phyloP scores from a whole-genome alignment of 2,797 vertebrate genomes.

The Gymnopithys bicolor region DNA sequence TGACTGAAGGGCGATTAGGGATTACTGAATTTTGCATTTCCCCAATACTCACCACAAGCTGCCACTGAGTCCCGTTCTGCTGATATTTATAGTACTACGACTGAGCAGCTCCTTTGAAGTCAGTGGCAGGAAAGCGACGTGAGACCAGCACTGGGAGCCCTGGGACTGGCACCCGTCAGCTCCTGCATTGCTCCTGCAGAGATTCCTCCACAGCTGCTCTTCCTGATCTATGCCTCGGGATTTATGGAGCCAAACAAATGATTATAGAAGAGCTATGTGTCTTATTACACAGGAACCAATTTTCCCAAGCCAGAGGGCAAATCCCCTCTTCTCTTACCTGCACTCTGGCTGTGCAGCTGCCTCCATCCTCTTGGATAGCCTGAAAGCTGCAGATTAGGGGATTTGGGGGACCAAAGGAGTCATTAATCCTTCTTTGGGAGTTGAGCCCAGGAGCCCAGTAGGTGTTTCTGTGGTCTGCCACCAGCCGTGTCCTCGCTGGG shows the following conservation, averaged over 20 bases:
- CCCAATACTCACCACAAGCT: not conserved
- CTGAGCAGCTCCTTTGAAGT: not conserved
- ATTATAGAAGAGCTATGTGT: not conserved
- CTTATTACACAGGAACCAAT: not conserved
- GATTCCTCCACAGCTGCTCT: not conserved
- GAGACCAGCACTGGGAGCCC: rapidly evolving
- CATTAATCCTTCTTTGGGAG: not conserved
- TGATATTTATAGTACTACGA: not conserved
- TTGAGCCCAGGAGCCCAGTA: no score
- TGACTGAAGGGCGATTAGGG: not conserved
- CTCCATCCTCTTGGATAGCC: not conserved
- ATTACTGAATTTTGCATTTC: not conserved
- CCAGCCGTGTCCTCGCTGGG: not conserved
- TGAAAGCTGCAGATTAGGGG: not conserved
- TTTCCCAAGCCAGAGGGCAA: conserved; percentile 11
- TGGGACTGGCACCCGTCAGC: not conserved
- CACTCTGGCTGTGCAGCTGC: not conserved
- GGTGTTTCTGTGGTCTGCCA: not conserved
- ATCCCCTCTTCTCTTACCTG: conserved; percentile 15
- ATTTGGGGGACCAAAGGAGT: not conserved
- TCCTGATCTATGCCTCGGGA: not conserved
- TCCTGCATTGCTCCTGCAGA: not conserved
- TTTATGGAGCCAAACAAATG: conserved; percentile 29
- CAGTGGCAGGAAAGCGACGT: rapidly evolving
- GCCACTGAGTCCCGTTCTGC: not conserved